Evolutionary conservation across 2,888 invertebrate genomes (phyloP).

Genomic region (Marasmarcha lunaedactyla): DNA sequence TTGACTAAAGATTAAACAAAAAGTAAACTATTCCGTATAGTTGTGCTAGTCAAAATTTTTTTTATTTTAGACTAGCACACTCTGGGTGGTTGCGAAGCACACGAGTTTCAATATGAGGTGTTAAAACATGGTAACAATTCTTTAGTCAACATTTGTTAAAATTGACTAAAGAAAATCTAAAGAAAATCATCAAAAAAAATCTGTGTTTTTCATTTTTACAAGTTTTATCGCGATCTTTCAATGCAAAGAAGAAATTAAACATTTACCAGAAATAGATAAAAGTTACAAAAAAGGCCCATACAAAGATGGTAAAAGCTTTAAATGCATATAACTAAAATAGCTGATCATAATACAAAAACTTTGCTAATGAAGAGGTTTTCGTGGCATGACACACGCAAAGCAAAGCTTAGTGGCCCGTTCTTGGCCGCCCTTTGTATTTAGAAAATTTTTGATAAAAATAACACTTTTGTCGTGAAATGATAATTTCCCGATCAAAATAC

Average conservation of each 20-base stretch:
- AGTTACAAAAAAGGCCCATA: neutral
- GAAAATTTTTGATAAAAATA: neutral
- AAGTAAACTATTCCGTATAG: no score
- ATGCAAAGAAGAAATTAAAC: neutral
- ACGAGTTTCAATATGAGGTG: no score
- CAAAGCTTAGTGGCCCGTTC: neutral
- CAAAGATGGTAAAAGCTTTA: neutral
- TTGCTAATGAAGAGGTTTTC: neutral
- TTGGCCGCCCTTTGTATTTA: neutral
- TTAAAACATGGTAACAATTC: no score
- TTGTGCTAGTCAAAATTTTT: no score
- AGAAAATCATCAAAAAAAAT: no score
- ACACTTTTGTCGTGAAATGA: neutral
- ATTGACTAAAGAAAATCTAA: no score
- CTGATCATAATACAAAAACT: neutral
- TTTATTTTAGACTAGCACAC: no score
- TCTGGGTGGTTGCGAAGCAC: no score
- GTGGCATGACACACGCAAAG: neutral
- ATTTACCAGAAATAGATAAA: neutral
- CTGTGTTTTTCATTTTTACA: no score
- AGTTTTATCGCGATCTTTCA: conserved; percentile 1
- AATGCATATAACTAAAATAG: neutral
- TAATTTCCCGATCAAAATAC: neutral
- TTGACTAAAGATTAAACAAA: no score
- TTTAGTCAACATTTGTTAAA: no score